phyloP scores from a whole-genome alignment of 2,797 vertebrate species.

The Cyclopterus lumpus region DNA sequence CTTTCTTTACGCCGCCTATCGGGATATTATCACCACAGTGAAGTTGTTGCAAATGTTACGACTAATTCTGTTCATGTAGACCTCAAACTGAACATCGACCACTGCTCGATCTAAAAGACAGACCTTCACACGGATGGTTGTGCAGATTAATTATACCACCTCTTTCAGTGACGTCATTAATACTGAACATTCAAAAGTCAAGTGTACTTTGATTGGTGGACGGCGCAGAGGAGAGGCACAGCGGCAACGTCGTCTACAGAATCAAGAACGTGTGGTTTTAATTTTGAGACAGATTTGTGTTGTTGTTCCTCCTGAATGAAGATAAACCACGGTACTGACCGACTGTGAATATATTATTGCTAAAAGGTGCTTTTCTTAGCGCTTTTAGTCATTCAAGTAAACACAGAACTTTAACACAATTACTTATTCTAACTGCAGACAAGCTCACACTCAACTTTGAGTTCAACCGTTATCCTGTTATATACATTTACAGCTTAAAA shows the following conservation, averaged over 20 bases:
- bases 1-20: conserved; percentile 47
- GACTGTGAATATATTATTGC: neutral
- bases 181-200: conserved; percentile 7
- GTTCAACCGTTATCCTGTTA: neutral
- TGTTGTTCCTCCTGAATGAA: neutral
- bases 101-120: neutral
- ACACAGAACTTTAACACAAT: neutral
- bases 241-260: neutral
- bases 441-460: conserved; percentile 9
- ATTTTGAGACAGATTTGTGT: conserved; percentile 32
- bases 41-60: conserved; percentile 41
- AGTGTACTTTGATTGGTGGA: conserved; percentile 17
- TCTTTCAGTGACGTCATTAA: conserved; percentile 26
- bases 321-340: neutral
- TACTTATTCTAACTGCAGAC: conserved; percentile 21
- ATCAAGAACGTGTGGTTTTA: conserved; percentile 7
- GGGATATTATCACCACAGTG: conserved; percentile 1
- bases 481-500: conserved; percentile 7
- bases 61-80: conserved; percentile 15
- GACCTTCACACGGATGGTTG: neutral
- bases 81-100: neutral
- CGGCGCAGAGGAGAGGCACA: neutral
- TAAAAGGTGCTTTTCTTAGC: conserved; percentile 31
- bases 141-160: conserved; percentile 11
- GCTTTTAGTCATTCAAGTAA: conserved; percentile 24